Evolutionary conservation across 2,113 vertebrate species (phyloP), one percentile per base, ranked within the genome.

Genomic region (Entelurus aequoreus): DNA sequence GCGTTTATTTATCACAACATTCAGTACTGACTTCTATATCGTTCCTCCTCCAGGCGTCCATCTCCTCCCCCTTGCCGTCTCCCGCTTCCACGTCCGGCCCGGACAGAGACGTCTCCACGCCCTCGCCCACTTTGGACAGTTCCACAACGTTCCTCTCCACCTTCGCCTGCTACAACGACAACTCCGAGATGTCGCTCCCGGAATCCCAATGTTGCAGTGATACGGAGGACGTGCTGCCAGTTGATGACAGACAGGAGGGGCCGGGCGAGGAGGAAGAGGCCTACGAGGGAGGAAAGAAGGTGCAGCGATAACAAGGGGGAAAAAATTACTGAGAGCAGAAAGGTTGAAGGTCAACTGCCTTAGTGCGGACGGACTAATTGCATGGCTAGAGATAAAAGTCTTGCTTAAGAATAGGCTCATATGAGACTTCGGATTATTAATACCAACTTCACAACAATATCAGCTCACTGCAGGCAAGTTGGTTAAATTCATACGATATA

Each of bases 21-120:
- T 28, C 1, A 35, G 8, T 1, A 42, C 15, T 4, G 36, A 14
- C 15, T 6, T n/a, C n/a, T 46, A 16, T 57, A 46, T 46, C 50
- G 67, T 6, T 61, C 63, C 16, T 58, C 37, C 48, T 69, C 40
- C 80, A 91, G 93, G 87, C 72, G 6, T 86, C 91, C 13, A 47
- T 81, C 21, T 81, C 78, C 54, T 86, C 86, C 38, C 85, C 89
- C 0, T 35, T 66, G 13, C 85, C 0, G 66, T 88, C 63, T 77
- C 91, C 37, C 58, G 54, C 75, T 1, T 68, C 54, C 1, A 80
- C 87, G 55, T 65, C 6, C 0, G 82, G 53, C 28, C 73, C 62
- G 28, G 72, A 85, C 0, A 61, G 60, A 1, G 80, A 88, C 0
- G 56, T 50, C 0, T 86, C 87, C 5, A 52, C 86, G 0, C 19